Evolutionary conservation across 2,113 vertebrate genomes (phyloP).

Genomic region (Rhegmatorhina hoffmannsi): DNA sequence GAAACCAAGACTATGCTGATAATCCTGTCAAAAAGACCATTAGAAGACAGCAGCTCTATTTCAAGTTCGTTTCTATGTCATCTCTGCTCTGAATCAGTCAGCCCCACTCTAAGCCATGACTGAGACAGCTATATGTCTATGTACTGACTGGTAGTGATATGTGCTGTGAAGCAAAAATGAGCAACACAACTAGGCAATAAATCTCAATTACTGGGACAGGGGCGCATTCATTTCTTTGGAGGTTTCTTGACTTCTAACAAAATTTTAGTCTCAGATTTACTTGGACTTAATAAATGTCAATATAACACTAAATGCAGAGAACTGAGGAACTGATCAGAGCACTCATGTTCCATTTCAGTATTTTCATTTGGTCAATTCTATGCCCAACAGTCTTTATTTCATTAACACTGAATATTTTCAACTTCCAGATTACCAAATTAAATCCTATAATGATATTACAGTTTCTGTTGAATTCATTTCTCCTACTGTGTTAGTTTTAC

Average conservation of each 20-base stretch:
- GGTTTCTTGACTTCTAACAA: neutral
- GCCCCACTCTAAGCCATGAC: neutral
- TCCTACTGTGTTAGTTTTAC: neutral
- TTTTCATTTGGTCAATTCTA: neutral
- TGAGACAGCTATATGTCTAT: neutral
- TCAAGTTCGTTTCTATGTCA: neutral
- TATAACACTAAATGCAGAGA: neutral
- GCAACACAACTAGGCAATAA: neutral
- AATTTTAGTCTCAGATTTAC: neutral
- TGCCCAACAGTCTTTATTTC: neutral
- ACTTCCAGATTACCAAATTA: neutral
- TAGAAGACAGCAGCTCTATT: neutral
- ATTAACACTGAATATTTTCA: neutral
- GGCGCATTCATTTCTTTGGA: neutral
- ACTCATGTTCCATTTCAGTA: neutral
- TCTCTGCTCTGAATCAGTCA: neutral
- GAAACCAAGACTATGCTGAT: neutral
- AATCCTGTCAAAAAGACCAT: neutral
- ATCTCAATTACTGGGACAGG: neutral
- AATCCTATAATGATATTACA: neutral
- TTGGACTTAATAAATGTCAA: neutral
- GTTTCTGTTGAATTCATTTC: neutral
- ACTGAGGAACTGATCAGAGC: neutral
- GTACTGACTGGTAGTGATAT: neutral
- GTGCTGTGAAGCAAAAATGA: neutral